Conservation (phyloP, 2,113 vertebrate species). For the Pluvianellus socialis region DNA sequence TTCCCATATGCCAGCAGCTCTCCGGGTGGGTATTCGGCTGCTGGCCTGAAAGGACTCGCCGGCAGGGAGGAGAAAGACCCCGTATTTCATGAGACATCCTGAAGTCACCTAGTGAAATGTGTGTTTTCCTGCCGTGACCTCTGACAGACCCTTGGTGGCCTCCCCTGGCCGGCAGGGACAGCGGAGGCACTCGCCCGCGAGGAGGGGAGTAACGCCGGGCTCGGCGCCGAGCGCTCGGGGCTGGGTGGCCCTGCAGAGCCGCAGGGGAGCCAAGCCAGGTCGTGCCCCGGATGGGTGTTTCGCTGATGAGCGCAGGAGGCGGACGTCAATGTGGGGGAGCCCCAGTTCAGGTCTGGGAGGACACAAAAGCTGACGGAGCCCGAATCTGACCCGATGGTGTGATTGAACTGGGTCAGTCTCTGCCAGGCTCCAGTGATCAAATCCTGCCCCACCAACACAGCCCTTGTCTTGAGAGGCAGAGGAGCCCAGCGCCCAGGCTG, state of each 20-base stretch:
- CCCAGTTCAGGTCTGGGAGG: not conserved
- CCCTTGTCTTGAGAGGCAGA: not conserved
- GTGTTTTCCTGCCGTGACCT: not conserved
- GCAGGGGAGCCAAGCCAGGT: not conserved
- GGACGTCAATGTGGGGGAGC: not conserved
- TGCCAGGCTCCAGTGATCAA: not conserved
- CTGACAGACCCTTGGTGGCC: not conserved
- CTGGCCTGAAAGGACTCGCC: not conserved
- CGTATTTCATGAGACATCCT: not conserved
- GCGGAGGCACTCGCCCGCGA: not conserved
- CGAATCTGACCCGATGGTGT: rapidly evolving
- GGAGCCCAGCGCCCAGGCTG: not conserved
- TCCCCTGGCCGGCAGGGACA: rapidly evolving
- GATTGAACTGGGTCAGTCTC: not conserved
- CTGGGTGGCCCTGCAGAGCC: rapidly evolving
- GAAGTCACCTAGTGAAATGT: not conserved
- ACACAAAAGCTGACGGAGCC: not conserved
- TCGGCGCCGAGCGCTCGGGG: not conserved
- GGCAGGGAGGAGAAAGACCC: not conserved
- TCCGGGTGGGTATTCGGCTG: not conserved
- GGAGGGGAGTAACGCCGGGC: not conserved
- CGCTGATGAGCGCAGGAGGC: not conserved
- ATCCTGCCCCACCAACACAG: rapidly evolving
- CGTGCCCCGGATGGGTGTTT: rapidly evolving
- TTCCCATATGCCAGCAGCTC: not conserved